phyloP scores from a whole-genome alignment of 1,140 invertebrate genomes.

The Zaprionus camerounensis region DNA sequence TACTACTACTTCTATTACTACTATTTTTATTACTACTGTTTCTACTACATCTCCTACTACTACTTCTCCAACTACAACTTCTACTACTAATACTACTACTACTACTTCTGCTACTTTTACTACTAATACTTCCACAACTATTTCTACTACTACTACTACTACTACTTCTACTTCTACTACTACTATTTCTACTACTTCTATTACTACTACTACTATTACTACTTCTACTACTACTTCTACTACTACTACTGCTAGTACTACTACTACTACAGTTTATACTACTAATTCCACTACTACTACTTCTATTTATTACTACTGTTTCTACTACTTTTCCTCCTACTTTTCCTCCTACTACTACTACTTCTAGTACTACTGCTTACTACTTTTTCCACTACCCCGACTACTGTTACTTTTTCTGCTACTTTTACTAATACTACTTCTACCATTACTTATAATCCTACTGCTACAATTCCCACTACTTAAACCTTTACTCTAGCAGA shows the following conservation, averaged over 20 bases:
- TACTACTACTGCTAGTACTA: too few relatives aligned
- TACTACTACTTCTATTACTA: not conserved
- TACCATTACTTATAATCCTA: too few relatives aligned
- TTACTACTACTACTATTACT: not conserved
- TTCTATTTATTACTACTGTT: too few relatives aligned
- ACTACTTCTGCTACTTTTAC: not conserved
- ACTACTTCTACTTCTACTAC: not conserved
- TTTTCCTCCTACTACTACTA: too few relatives aligned
- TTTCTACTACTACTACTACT: not conserved
- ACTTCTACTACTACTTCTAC: not conserved
- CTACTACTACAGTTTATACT: too few relatives aligned
- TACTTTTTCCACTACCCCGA: not conserved
- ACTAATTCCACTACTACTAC: too few relatives aligned
- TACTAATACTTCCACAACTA: not conserved
- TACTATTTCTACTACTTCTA: not conserved
- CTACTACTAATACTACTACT: not conserved
- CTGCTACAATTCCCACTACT: too few relatives aligned
- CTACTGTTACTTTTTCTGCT: too few relatives aligned
- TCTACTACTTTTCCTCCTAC: too few relatives aligned
- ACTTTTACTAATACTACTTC: not conserved
- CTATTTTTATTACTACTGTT: not conserved
- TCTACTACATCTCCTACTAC: not conserved
- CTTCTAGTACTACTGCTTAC: not conserved
- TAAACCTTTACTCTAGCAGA: too few relatives aligned
- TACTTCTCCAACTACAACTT: not conserved